Evolutionary conservation across 2,797 vertebrate species (phyloP).

Genomic region (Limosa lapponica): DNA sequence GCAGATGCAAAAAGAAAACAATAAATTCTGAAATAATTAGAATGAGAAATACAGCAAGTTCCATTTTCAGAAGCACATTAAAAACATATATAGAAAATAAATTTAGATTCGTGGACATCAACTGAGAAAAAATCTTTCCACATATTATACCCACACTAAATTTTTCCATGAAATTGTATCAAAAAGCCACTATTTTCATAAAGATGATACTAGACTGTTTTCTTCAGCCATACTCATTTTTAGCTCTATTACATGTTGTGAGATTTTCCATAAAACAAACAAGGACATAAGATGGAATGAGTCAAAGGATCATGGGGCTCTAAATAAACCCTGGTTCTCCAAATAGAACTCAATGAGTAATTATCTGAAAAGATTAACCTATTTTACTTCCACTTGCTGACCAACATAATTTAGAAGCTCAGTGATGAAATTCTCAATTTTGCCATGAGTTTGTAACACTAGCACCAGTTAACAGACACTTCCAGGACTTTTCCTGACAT

Average conservation of each 20-base stretch:
- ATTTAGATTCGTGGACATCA: background rate
- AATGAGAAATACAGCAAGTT: background rate
- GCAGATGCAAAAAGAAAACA: background rate
- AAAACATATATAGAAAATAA: background rate
- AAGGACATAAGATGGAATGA: background rate
- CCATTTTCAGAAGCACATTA: background rate
- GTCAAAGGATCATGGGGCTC: background rate
- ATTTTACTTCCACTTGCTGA: background rate
- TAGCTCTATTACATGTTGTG: background rate
- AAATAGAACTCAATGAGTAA: background rate
- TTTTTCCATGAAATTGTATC: background rate
- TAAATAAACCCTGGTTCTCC: background rate
- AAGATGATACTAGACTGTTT: background rate
- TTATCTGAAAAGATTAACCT: background rate
- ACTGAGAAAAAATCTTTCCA: background rate
- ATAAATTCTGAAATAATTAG: background rate
- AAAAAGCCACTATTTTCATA: background rate
- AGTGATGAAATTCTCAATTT: background rate
- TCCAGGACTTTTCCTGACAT: background rate
- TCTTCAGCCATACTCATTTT: background rate
- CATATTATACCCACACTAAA: background rate
- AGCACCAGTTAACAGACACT: background rate
- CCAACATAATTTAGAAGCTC: background rate
- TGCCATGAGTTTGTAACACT: background rate
- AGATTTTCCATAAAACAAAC: background rate